phyloP scores from a whole-genome alignment of 92 coral and sea anemone genomes.

The Parazoanthus swiftii region DNA sequence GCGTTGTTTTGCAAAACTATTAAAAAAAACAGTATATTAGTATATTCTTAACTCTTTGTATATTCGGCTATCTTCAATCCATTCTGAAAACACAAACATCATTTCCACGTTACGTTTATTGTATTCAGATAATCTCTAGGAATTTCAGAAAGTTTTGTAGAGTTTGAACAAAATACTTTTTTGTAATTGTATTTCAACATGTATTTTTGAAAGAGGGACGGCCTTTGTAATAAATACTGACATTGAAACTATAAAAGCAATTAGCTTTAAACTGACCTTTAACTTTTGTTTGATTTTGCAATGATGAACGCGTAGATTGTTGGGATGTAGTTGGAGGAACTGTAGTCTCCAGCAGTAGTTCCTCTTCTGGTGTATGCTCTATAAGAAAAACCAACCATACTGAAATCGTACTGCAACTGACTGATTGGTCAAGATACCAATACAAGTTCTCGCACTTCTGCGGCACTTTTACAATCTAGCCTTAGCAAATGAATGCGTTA shows the following conservation, averaged over 20 bases:
- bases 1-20: background rate
- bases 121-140: too few relatives aligned
- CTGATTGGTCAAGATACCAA: background rate
- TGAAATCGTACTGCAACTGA: background rate
- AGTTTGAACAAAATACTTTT: too few relatives aligned
- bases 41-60: too few relatives aligned
- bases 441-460: too few relatives aligned
- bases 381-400: background rate
- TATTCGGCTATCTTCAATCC: too few relatives aligned
- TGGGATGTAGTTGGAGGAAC: background rate
- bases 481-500: too few relatives aligned
- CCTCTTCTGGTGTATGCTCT: slow-evolving; percentile 26
- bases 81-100: too few relatives aligned
- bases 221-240: background rate
- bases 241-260: background rate
- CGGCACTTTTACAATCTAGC: too few relatives aligned
- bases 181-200: background rate
- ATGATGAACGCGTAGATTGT: background rate
- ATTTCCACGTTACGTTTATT: too few relatives aligned
- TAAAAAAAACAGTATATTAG: too few relatives aligned
- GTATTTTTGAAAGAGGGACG: background rate
- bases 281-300: background rate
- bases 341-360: background rate
- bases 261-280: slow-evolving; percentile 2
- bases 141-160: too few relatives aligned